Evolutionary conservation across 1,140 invertebrate species (phyloP).

Genomic region (Penaeus vannamei): DNA sequence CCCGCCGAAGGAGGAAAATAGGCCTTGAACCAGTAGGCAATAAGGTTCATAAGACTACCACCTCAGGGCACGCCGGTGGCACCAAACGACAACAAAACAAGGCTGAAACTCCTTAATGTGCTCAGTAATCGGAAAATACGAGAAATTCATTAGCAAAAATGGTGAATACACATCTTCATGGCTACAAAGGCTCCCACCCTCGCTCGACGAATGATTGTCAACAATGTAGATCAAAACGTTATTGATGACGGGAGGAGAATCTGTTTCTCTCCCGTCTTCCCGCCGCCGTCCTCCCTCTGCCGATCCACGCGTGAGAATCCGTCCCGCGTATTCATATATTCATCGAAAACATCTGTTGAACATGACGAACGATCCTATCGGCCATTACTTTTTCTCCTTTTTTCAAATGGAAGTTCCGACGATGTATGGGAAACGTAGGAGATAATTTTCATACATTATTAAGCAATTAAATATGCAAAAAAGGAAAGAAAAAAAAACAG

Average conservation of each 20-base stretch:
- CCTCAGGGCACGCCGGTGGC: background rate
- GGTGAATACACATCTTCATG: constrained; percentile 53
- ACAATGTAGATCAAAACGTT: constrained; percentile 47
- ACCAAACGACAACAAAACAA: background rate
- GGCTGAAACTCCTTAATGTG: constrained; percentile 53
- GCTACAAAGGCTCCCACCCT: constrained; percentile 40
- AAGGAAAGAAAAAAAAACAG: no score
- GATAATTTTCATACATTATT: no score
- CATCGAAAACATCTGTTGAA: no score
- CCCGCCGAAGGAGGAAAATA: background rate
- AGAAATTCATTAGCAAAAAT: constrained; percentile 61
- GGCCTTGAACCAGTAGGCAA: background rate
- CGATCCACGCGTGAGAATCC: no score
- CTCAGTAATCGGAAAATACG: constrained; percentile 65
- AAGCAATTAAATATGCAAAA: no score
- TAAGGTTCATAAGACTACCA: background rate
- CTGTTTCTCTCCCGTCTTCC: no score
- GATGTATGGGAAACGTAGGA: no score
- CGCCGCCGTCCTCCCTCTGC: no score
- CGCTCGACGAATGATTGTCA: constrained; percentile 37
- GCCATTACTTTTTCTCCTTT: no score
- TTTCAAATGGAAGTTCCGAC: no score
- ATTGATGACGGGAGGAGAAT: constrained; percentile 35
- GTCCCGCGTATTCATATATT: no score
- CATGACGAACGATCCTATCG: no score